These are phyloP conservation scores for Pseudobourletiella spinata DNA, from an alignment of 1,140 invertebrate genomes.

Conservation along the genomic window DNA sequence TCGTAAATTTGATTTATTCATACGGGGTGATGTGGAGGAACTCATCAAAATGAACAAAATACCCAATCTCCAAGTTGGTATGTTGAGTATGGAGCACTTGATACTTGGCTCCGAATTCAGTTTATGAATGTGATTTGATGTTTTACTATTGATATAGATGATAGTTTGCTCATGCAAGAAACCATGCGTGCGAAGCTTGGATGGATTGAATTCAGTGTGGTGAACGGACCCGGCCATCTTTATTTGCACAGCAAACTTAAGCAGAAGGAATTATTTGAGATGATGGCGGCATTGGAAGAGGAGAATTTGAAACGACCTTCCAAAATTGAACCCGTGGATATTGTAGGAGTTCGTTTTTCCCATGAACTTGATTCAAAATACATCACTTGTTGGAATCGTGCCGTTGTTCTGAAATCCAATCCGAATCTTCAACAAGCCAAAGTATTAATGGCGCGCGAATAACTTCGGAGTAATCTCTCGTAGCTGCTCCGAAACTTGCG, in stretches of 20 bases:
- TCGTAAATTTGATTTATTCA: no score
- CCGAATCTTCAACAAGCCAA: background rate
- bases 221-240: background rate
- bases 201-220: background rate
- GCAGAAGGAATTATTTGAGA: background rate
- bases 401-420: background rate
- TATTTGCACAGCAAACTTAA: background rate
- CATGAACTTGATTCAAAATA: background rate
- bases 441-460: background rate
- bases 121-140: background rate
- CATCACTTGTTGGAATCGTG: background rate
- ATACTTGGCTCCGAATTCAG: background rate
- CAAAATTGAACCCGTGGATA: no score
- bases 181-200: background rate
- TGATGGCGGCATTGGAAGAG: background rate
- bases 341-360: no score
- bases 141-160: background rate
- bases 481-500: background rate
- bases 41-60: background rate
- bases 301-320: background rate
- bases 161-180: background rate
- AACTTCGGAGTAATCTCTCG: background rate
- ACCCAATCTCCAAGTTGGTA: background rate
- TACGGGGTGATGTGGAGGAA: background rate
- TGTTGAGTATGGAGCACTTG: background rate